phyloP scores from a whole-genome alignment of 2,113 vertebrate species.

The Atlantisia rogersi region DNA sequence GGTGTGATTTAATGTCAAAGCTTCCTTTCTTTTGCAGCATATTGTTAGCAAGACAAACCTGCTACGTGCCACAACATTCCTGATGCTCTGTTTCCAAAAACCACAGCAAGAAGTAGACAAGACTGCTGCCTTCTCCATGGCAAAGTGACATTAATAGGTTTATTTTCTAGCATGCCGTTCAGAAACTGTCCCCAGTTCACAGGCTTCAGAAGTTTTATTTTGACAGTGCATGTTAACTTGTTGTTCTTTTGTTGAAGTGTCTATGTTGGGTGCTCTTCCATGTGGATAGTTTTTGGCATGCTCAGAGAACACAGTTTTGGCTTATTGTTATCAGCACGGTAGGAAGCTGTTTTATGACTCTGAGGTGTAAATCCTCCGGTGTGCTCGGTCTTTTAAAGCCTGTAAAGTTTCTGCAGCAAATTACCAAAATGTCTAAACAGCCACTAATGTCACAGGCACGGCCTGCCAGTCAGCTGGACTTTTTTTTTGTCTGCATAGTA shows the following conservation, averaged over 20 bases:
- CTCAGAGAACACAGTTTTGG: background rate
- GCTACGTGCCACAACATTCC: conserved; percentile 56
- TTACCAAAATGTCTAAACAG: background rate
- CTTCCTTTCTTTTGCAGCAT: conserved; percentile 68
- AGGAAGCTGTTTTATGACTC: conserved; percentile 18
- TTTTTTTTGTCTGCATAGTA: background rate
- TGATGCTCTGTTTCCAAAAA: conserved; percentile 34
- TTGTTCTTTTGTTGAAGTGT: conserved; percentile 3
- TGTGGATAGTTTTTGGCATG: background rate
- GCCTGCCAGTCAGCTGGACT: background rate
- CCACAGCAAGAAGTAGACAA: conserved; percentile 22
- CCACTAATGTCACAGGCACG: background rate
- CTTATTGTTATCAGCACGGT: background rate
- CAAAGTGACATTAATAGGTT: background rate
- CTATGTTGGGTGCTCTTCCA: background rate
- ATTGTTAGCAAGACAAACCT: conserved; percentile 56
- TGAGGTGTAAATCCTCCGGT: conserved; percentile 26
- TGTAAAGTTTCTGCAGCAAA: background rate
- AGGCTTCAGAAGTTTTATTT: conserved; percentile 21
- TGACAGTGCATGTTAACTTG: background rate
- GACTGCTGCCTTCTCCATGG: conserved; percentile 8
- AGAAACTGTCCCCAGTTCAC: conserved; percentile 28
- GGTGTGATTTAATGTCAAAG: conserved; percentile 46
- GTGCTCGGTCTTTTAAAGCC: conserved; percentile 26
- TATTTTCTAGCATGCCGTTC: conserved; percentile 56